Conservation (phyloP, 2,888 invertebrate genomes). For the Rhabditoides inermis region DNA sequence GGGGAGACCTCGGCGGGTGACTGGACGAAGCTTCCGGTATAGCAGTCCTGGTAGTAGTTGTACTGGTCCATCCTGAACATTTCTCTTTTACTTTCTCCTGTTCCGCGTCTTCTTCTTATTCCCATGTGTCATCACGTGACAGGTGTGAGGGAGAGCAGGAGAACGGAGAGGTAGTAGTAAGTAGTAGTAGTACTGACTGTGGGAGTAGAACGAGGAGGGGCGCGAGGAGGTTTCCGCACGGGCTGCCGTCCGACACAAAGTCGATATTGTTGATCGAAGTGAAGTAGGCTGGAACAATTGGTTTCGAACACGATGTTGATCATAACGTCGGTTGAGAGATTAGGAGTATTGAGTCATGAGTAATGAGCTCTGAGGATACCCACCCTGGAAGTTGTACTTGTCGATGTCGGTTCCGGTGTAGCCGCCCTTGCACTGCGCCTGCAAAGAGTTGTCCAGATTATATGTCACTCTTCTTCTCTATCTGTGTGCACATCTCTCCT, state of each 20-base stretch:
- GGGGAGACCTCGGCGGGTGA: too few relatives aligned
- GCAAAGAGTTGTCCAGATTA: too few relatives aligned
- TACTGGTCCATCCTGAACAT: slow-evolving; percentile 34
- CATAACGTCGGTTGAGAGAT: background rate
- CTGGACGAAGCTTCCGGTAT: slow-evolving; percentile 10
- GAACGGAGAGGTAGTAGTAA: background rate
- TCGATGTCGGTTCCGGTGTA: slow-evolving; percentile 21
- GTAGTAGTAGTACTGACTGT: slow-evolving; percentile 6
- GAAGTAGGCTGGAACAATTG: too few relatives aligned
- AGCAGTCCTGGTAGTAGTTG: slow-evolving; percentile 46
- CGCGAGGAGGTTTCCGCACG: slow-evolving; percentile 29
- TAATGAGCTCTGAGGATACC: too few relatives aligned
- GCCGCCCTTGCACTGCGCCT: too few relatives aligned
- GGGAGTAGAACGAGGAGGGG: slow-evolving; percentile 11
- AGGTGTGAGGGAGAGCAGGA: too few relatives aligned
- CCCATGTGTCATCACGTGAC: too few relatives aligned
- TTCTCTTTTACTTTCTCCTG: too few relatives aligned
- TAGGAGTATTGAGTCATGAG: slow-evolving; percentile 10
- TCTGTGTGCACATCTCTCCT: too few relatives aligned
- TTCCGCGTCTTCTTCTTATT: too few relatives aligned
- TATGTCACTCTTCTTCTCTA: too few relatives aligned
- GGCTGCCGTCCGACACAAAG: slow-evolving; percentile 15
- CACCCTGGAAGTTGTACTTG: slow-evolving; percentile 36
- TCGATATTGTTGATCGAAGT: slow-evolving; percentile 19
- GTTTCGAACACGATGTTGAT: too few relatives aligned